These are phyloP conservation scores for Pocillopora meandrina DNA, from an alignment of 92 coral and sea anemone species.

Conservation along the genomic window DNA sequence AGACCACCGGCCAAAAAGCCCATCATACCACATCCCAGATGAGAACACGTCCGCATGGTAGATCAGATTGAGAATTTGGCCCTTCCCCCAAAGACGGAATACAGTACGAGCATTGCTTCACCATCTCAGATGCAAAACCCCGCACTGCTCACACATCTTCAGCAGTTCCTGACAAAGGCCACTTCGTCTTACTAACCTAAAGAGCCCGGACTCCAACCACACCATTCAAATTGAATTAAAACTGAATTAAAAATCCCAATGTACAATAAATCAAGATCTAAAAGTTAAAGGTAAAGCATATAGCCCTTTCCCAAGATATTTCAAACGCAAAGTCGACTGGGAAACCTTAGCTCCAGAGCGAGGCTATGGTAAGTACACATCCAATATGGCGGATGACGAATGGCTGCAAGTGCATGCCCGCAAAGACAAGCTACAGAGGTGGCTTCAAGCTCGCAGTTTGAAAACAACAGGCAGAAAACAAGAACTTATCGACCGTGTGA, in stretches of 20 bases:
- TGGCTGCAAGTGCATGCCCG: background rate
- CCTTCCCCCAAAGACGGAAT: slow-evolving; percentile 13
- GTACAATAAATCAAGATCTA: no score
- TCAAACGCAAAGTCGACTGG: background rate
- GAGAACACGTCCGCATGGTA: background rate
- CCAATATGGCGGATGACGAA: background rate
- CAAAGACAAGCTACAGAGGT: background rate
- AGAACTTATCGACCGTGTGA: slow-evolving; percentile 9
- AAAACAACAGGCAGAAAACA: slow-evolving; percentile 10
- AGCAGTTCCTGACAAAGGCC: slow-evolving; percentile 26
- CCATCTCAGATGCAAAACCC: slow-evolving; percentile 21
- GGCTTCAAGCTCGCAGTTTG: slow-evolving; percentile 1
- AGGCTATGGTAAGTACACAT: slow-evolving; percentile 20
- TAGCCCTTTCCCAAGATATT: slow-evolving; percentile 20
- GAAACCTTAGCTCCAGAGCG: background rate
- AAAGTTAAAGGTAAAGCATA: background rate
- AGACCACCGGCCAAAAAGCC: slow-evolving; percentile 15
- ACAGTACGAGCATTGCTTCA: slow-evolving; percentile 41
- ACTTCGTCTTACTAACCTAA: slow-evolving; percentile 44
- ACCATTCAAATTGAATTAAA: slow-evolving; percentile 3
- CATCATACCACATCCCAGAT: background rate
- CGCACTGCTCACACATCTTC: background rate
- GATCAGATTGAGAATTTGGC: background rate
- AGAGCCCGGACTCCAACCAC: slow-evolving; percentile 32
- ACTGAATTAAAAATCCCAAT: no score